These are phyloP conservation scores for Conops quadrifasciatus DNA, from an alignment of 2,888 invertebrate genomes.

Conservation along the genomic window DNA sequence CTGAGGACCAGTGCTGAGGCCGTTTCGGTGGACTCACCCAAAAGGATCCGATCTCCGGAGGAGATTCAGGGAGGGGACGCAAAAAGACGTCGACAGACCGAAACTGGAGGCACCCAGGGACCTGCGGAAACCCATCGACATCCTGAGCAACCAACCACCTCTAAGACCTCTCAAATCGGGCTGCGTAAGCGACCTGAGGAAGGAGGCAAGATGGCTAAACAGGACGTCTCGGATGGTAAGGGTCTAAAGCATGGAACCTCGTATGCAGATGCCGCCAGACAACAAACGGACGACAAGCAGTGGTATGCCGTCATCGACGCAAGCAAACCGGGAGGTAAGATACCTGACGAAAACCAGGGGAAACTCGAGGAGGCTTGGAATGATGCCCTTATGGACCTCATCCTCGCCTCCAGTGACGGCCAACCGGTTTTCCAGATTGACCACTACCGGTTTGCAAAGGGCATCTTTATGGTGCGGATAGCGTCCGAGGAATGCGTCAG, in stretches of 20 bases:
- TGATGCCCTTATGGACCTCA: neutral
- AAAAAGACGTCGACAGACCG: too few relatives aligned
- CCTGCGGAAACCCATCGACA: neutral
- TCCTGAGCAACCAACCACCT: neutral
- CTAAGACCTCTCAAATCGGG: neutral
- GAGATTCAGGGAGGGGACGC: too few relatives aligned
- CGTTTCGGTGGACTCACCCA: neutral
- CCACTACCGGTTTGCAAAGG: neutral
- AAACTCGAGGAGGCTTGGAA: conserved; percentile 2
- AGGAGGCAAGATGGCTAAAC: conserved; percentile 7
- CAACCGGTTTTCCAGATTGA: neutral
- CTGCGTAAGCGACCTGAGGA: neutral
- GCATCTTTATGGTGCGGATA: neutral
- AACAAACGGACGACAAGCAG: neutral
- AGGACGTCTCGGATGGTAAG: neutral
- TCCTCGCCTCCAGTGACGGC: neutral
- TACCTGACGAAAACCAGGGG: conserved; percentile 36
- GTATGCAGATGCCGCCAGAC: neutral
- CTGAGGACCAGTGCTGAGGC: too few relatives aligned
- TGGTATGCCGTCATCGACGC: conserved; percentile 6
- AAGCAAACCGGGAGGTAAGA: neutral
- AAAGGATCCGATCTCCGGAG: too few relatives aligned
- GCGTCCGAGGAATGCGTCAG: neutral
- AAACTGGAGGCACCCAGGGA: neutral
- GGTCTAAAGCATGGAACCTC: neutral